Evolutionary conservation across 2,113 vertebrate genomes (phyloP).

Genomic region (Carettochelys insculpta): DNA sequence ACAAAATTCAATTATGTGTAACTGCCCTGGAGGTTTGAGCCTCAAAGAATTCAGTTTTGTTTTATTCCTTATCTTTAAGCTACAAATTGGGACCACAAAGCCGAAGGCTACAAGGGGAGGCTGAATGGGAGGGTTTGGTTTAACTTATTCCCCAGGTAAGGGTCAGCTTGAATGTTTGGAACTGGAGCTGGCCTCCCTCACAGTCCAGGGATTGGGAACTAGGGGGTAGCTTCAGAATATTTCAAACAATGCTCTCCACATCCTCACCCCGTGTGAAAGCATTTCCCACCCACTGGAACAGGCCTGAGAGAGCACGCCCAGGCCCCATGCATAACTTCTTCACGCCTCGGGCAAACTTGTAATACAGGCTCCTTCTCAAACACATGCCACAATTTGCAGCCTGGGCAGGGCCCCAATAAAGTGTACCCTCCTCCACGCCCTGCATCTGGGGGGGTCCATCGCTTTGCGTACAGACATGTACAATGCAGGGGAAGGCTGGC

Average conservation of each 20-base stretch:
- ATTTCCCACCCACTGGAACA: background rate
- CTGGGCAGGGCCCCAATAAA: too few relatives aligned
- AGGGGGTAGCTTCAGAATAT: background rate
- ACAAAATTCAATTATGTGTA: background rate
- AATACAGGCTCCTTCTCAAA: too few relatives aligned
- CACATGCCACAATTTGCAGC: too few relatives aligned
- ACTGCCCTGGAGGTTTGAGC: background rate
- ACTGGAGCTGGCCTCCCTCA: background rate
- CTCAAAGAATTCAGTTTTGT: background rate
- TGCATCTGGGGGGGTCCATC: too few relatives aligned
- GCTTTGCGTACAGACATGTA: background rate
- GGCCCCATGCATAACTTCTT: too few relatives aligned
- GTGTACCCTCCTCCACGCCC: too few relatives aligned
- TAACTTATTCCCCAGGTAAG: background rate
- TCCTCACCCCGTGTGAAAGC: background rate
- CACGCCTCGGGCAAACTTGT: too few relatives aligned
- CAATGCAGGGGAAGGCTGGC: accelerated
- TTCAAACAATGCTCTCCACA: background rate
- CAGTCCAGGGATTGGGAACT: background rate
- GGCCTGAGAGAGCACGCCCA: background rate
- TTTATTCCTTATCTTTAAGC: background rate
- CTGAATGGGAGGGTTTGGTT: background rate
- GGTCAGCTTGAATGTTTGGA: background rate
- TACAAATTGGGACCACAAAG: background rate
- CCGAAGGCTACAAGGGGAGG: background rate